Base-by-base conservation (phyloP, 2,888 invertebrate species). In the Drosophila prolongata region DNA sequence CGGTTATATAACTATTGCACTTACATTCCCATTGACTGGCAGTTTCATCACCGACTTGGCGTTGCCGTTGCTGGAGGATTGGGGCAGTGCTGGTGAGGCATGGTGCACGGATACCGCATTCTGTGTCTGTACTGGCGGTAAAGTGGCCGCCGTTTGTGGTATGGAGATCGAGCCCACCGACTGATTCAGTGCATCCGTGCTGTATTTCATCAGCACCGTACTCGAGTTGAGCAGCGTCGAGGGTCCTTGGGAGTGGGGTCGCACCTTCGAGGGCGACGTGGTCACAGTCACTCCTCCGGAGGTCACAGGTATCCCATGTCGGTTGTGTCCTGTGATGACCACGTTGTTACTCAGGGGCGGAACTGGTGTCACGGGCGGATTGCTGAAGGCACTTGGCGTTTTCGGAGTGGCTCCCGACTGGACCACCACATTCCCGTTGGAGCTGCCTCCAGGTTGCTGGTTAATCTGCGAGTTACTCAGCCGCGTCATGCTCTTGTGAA, bases 401-500 rank as follows among this genome's bases (percentile, higher is more conserved):
- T 90, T 90, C 65, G 81, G 71, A 13, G 76, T 77, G 37, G 91
- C 92, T 77, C 91, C 89, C 42, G 91, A 90, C 59, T 91, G 91
- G 35, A 91, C 91, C 19, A 91, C 89, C 16, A 92, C 91, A 77
- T 91, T 88, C 11, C 91, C 87, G 60, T 90, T 92, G 57, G 91
- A 91, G 42, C 67, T 90, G 57, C 93, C 93, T n/a, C 81, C 86
- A 2, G 87, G 84, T 57, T 93, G 94, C 64, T 93, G 93, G 89
- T 95, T 95, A 79, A 96, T 96, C 90, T 96, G 96, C 43, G 96
- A 96, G 13, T 96, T 96, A 70, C 96, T 96, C 69, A 96, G 91
- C 42, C 96, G 94, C 9, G 96, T 96, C 96, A 96, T 96, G 90
- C 96, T 96, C 90, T 96, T 96, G 90, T 96, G 96, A 5, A 96